phyloP scores from a whole-genome alignment of 2,113 vertebrate species.

The Paralichthys olivaceus region DNA sequence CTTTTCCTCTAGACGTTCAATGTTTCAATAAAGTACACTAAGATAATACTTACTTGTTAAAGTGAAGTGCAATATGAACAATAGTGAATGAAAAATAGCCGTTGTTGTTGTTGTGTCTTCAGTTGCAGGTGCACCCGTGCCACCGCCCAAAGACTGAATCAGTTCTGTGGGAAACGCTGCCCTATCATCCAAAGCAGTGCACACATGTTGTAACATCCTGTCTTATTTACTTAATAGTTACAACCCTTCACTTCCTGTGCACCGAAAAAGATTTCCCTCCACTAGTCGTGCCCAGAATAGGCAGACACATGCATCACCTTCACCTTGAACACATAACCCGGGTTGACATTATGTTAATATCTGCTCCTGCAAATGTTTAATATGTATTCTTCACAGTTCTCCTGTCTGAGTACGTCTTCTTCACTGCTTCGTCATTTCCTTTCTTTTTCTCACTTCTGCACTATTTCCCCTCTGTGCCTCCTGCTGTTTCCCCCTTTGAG shows the following conservation, averaged over 20 bases:
- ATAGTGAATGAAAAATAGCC: no score
- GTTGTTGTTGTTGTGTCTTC: no score
- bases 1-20: no score
- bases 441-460: constrained; percentile 1
- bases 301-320: background rate
- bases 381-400: background rate
- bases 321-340: background rate
- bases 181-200: background rate
- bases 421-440: background rate
- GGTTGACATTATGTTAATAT: background rate
- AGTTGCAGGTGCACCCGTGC: no score
- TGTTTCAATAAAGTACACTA: no score
- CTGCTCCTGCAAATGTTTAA: background rate
- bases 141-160: no score
- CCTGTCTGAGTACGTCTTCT: background rate
- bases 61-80: no score
- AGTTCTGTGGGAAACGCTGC: no score
- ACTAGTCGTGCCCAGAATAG: background rate
- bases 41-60: no score
- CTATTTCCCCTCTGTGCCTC: background rate
- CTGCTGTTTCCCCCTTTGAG: constrained; percentile 3
- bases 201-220: background rate
- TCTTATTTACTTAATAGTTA: background rate
- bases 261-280: background rate
- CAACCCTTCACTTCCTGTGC: constrained; percentile 9